These are phyloP conservation scores for Vulpes lagopus DNA, from an alignment of 2,113 vertebrate genomes.

Conservation along the genomic window DNA sequence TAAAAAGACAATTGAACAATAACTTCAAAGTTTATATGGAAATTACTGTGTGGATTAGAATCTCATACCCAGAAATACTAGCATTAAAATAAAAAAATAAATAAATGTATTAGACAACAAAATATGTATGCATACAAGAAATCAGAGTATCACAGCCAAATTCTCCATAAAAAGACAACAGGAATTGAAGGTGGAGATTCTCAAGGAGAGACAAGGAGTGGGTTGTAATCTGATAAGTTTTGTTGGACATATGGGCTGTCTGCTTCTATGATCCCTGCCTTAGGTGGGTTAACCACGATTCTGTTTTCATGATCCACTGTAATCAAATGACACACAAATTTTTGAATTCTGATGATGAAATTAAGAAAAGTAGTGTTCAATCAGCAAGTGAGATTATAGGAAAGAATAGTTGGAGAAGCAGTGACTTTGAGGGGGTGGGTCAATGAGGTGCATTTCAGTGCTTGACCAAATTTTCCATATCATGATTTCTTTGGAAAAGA, in stretches of 20 bases:
- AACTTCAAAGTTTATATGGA: background rate
- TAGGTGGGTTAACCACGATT: background rate
- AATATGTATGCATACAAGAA: background rate
- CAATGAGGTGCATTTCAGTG: too few species aligned
- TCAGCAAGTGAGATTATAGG: background rate
- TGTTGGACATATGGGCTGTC: fast-evolving
- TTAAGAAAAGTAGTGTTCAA: background rate
- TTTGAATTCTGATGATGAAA: background rate
- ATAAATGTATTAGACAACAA: background rate
- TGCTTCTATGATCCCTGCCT: background rate
- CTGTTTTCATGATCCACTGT: background rate
- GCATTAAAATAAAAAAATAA: background rate
- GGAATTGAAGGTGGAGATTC: fast-evolving
- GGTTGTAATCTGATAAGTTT: background rate
- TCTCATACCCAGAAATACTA: background rate
- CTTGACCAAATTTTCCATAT: background rate
- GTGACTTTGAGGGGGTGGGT: background rate
- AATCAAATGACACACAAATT: background rate
- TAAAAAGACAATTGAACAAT: background rate
- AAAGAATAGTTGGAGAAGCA: fast-evolving
- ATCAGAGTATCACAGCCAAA: background rate
- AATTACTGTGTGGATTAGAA: background rate
- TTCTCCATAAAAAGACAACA: background rate
- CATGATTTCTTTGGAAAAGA: background rate
- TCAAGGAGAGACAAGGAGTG: fast-evolving